Evolutionary conservation across 1,140 invertebrate species (phyloP).

Genomic region (Aphelenchoides avenae): DNA sequence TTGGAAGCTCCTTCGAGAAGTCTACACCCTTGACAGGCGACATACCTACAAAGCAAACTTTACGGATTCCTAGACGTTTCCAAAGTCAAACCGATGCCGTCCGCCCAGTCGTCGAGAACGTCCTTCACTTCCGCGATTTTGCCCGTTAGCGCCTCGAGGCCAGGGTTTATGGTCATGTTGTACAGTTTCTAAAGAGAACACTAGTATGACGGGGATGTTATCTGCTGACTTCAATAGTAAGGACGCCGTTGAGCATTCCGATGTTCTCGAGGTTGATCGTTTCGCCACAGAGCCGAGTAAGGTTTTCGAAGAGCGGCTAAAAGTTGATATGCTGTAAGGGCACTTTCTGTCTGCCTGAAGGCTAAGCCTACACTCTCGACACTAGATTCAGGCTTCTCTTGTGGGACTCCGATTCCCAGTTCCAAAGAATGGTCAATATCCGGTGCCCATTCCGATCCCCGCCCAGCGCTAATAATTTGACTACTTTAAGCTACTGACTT

Average conservation of each 20-base stretch:
- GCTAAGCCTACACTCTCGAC: too few relatives aligned
- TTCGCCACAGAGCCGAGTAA: slow-evolving; percentile 10
- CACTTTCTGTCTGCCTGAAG: too few relatives aligned
- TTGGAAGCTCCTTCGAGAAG: slow-evolving; percentile 28
- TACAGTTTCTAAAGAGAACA: slow-evolving; percentile 13
- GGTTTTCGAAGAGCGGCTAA: slow-evolving; percentile 19
- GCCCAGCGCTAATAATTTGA: too few relatives aligned
- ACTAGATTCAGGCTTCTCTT: too few relatives aligned
- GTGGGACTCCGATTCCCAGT: too few relatives aligned
- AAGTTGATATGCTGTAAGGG: too few relatives aligned
- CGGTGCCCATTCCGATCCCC: too few relatives aligned
- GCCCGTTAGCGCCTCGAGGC: slow-evolving; percentile 9
- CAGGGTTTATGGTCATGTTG: slow-evolving; percentile 6
- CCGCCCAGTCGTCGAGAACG: slow-evolving; percentile 2
- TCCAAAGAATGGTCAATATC: too few relatives aligned
- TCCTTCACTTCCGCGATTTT: background rate
- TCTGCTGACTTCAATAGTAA: slow-evolving; percentile 25
- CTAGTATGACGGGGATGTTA: slow-evolving; percentile 5
- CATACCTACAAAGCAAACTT: slow-evolving; percentile 15
- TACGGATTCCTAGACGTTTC: too few relatives aligned
- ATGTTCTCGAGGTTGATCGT: slow-evolving; percentile 12
- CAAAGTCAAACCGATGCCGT: slow-evolving; percentile 11
- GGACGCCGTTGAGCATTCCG: slow-evolving; percentile 16
- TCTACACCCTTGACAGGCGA: slow-evolving; percentile 24
- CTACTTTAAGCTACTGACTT: too few relatives aligned